Evolutionary conservation across 2,888 invertebrate species (phyloP).

Genomic region (Drosophila melanosoma): DNA sequence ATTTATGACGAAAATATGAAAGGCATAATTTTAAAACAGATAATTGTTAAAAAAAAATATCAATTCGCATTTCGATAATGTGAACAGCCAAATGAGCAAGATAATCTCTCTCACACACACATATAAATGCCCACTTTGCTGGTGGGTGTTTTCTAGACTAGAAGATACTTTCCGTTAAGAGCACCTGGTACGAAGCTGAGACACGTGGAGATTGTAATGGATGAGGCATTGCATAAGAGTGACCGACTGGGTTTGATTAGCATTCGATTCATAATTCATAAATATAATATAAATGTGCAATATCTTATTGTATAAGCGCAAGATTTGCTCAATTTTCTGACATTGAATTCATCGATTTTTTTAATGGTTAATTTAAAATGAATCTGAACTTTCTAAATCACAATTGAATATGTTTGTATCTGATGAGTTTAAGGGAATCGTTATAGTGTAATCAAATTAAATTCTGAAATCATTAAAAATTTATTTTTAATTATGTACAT

Average conservation of each 20-base stretch:
- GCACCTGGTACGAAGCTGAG: slow-evolving; percentile 19
- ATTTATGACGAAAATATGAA: slow-evolving; percentile 1
- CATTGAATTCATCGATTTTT: neutral
- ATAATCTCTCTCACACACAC: neutral
- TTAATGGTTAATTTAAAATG: neutral
- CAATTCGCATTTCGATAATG: slow-evolving; percentile 1
- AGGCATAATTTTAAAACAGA: neutral
- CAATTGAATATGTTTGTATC: neutral
- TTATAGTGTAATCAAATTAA: neutral
- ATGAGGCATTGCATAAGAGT: slow-evolving; percentile 31
- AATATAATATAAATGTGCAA: slow-evolving; percentile 22
- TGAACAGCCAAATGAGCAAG: neutral
- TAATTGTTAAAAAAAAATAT: neutral
- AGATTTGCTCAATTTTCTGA: slow-evolving; percentile 7
- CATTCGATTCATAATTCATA: slow-evolving; percentile 54
- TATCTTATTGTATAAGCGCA: neutral
- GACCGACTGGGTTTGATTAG: slow-evolving; percentile 49
- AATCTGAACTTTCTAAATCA: neutral
- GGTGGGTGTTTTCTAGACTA: neutral
- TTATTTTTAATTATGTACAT: neutral
- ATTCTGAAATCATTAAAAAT: neutral
- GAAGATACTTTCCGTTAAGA: neutral
- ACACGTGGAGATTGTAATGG: slow-evolving; percentile 5
- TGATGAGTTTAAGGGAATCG: neutral
- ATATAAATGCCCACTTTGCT: neutral